These are phyloP conservation scores for Tenthredo amoena DNA, from an alignment of 2,888 invertebrate genomes.

Conservation along the genomic window DNA sequence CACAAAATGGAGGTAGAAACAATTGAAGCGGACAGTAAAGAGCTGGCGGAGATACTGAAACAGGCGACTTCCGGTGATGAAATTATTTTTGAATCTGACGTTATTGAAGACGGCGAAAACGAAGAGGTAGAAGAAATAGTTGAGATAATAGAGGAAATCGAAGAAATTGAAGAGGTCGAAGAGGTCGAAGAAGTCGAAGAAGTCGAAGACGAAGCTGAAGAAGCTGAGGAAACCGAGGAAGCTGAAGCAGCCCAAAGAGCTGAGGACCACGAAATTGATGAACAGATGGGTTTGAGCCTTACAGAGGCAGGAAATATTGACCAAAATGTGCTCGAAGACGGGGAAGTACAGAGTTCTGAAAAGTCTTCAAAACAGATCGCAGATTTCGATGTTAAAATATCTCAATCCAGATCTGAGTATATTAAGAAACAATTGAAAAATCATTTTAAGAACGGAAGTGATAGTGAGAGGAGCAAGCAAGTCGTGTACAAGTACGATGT, in stretches of 20 bases:
- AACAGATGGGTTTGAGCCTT: conserved; percentile 51
- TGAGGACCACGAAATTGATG: conserved; percentile 35
- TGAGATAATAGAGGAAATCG: conserved; percentile 73
- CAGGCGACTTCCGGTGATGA: conserved; percentile 67
- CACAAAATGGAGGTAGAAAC: conserved; percentile 62
- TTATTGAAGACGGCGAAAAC: conserved; percentile 63
- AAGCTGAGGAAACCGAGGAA: not conserved
- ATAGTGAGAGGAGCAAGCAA: conserved; percentile 61
- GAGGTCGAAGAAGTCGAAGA: conserved; percentile 54
- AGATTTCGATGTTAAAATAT: conserved; percentile 48
- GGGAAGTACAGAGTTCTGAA: conserved; percentile 47
- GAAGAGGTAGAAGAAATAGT: conserved; percentile 72
- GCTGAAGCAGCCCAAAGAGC: conserved; percentile 27
- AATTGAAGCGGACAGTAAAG: conserved; percentile 61
- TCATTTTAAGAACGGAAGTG: conserved; percentile 27
- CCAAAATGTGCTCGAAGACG: not conserved
- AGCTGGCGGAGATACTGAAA: conserved; percentile 67
- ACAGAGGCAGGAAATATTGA: conserved; percentile 10
- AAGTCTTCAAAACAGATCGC: conserved; percentile 17
- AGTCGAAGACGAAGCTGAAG: conserved; percentile 48
- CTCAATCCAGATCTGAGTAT: conserved; percentile 48
- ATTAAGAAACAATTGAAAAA: conserved; percentile 29
- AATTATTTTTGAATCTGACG: conserved; percentile 64
- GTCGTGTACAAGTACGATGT: conserved; percentile 70
- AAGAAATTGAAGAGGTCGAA: conserved; percentile 62